These are phyloP conservation scores for Erynnis tages DNA, from an alignment of 2,888 invertebrate species.

Conservation along the genomic window DNA sequence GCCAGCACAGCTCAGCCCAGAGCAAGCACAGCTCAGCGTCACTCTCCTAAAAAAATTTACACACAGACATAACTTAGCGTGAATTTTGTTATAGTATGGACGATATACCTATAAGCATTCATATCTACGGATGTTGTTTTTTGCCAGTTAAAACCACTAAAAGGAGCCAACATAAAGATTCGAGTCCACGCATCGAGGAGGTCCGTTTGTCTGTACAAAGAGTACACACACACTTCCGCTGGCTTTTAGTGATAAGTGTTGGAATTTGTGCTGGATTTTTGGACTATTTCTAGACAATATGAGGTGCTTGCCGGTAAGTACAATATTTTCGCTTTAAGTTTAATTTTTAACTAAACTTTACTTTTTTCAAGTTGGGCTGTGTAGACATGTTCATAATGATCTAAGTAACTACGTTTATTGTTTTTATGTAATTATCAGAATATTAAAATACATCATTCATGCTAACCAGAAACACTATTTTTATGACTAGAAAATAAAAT, in stretches of 20 bases:
- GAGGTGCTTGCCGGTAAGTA: constrained; percentile 33
- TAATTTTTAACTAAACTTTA: too few species aligned
- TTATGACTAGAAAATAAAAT: too few species aligned
- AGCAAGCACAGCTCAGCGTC: too few species aligned
- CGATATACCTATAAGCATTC: not conserved
- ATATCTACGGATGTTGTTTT: constrained; percentile 44
- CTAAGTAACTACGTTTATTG: too few species aligned
- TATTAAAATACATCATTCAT: too few species aligned
- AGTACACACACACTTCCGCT: constrained; percentile 35
- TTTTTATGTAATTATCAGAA: too few species aligned
- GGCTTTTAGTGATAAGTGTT: constrained; percentile 3
- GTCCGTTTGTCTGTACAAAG: constrained; percentile 40
- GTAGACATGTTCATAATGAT: too few species aligned
- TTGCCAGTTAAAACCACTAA: constrained; percentile 58
- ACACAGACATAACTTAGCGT: not conserved
- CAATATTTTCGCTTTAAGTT: not conserved
- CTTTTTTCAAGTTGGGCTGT: too few species aligned
- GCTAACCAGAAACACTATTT: too few species aligned
- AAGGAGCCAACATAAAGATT: constrained; percentile 58
- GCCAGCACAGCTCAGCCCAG: too few species aligned
- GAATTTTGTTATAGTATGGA: not conserved
- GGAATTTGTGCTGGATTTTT: not conserved
- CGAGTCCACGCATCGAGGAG: constrained; percentile 48
- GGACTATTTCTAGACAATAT: constrained; percentile 2
- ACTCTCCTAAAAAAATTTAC: not conserved